Evolutionary conservation across 2,888 invertebrate genomes (phyloP).

Genomic region (Microctonus brassicae): DNA sequence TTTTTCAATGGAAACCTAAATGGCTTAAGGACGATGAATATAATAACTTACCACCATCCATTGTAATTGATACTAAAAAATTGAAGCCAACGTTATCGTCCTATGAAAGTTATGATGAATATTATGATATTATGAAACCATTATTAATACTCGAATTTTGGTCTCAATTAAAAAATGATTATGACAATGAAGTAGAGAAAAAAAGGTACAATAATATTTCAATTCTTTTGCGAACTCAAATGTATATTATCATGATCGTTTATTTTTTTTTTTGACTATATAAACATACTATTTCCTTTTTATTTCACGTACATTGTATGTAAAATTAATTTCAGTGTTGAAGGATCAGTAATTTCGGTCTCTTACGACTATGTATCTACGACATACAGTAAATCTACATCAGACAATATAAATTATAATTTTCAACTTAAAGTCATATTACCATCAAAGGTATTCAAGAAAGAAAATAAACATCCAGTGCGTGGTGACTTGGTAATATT

Average conservation of each 20-base stretch:
- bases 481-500: slow-evolving; percentile 24
- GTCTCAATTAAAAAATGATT: slow-evolving; percentile 68
- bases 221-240: no score
- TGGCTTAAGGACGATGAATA: slow-evolving; percentile 16
- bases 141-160: slow-evolving; percentile 77
- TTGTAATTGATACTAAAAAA: slow-evolving; percentile 71
- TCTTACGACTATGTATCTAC: background rate
- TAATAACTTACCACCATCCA: slow-evolving; percentile 69
- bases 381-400: background rate
- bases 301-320: background rate
- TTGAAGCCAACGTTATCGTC: slow-evolving; percentile 72
- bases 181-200: slow-evolving; percentile 35
- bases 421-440: background rate
- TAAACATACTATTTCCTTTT: background rate
- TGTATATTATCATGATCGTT: no score
- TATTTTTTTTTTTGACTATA: no score
- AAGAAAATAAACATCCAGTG: background rate
- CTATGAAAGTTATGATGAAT: slow-evolving; percentile 74
- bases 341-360: background rate
- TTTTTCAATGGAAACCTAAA: slow-evolving; percentile 25
- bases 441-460: background rate
- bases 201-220: slow-evolving; percentile 1
- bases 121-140: slow-evolving; percentile 73
- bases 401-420: background rate
- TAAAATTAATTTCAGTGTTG: background rate